Conservation (phyloP, 2,797 vertebrate genomes). For the Danionella dracula region DNA sequence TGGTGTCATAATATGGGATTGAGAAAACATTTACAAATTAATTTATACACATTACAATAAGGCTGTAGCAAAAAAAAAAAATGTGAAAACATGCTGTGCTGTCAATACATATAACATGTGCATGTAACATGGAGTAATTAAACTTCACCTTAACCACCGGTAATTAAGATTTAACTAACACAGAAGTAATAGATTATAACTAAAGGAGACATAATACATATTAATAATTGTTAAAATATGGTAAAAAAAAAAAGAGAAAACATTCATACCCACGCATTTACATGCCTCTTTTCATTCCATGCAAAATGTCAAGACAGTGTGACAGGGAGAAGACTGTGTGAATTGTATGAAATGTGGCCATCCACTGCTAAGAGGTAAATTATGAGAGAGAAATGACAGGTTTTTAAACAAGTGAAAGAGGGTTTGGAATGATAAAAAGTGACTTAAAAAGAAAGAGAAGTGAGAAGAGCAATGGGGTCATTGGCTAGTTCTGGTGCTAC, state of each 20-base stretch:
- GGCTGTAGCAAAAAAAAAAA: too few relatives aligned
- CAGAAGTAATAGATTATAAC: too few relatives aligned
- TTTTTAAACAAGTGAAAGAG: neutral
- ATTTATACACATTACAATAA: too few relatives aligned
- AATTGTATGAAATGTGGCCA: constrained; percentile 30
- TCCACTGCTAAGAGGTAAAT: constrained; percentile 40
- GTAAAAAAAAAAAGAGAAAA: constrained; percentile 7
- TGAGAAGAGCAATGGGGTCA: neutral
- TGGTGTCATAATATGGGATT: too few relatives aligned
- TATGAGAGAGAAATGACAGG: neutral
- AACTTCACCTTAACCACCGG: too few relatives aligned
- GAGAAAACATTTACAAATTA: too few relatives aligned
- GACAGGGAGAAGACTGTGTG: constrained; percentile 35
- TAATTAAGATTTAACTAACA: too few relatives aligned
- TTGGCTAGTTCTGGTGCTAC: neutral
- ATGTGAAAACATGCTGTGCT: too few relatives aligned
- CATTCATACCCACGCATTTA: constrained; percentile 3
- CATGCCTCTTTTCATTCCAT: too few relatives aligned
- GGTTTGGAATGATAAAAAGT: neutral
- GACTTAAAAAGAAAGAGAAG: constrained; percentile 3
- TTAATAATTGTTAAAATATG: neutral
- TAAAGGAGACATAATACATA: too few relatives aligned
- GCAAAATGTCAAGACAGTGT: constrained; percentile 51
- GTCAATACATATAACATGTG: too few relatives aligned
- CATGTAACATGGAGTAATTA: too few relatives aligned